Conservation (phyloP, 2,797 vertebrate species). For the Sus cebifrons region DNA sequence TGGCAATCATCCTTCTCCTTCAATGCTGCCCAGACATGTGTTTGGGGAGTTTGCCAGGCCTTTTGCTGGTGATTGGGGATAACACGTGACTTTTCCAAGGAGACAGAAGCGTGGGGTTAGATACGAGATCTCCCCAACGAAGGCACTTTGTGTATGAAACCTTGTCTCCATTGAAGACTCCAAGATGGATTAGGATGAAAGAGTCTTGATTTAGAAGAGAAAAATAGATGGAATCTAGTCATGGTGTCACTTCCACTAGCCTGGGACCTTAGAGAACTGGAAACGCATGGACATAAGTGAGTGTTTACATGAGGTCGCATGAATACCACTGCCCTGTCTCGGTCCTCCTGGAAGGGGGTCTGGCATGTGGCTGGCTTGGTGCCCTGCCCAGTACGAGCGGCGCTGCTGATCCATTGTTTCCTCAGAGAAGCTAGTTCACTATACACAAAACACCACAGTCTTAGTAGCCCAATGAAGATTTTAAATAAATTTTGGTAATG, state of each 20-base stretch:
- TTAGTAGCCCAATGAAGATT: not conserved
- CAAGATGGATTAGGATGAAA: not conserved
- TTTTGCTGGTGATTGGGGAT: not conserved
- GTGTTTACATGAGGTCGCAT: not conserved
- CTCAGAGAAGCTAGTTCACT: slow-evolving; percentile 12
- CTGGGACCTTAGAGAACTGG: not conserved
- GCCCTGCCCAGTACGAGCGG: not conserved
- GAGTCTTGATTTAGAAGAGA: not conserved
- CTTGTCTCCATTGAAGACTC: slow-evolving; percentile 16
- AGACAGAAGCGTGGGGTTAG: not conserved
- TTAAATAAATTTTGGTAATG: not conserved
- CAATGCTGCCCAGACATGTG: fast-evolving
- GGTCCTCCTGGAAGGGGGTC: not conserved
- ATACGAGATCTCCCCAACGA: not conserved
- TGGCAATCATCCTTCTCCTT: not conserved
- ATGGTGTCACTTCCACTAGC: not conserved
- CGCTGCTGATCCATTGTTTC: not conserved
- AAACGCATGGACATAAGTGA: not conserved
- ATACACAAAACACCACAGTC: not conserved
- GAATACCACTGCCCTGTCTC: fast-evolving
- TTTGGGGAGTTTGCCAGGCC: not conserved
- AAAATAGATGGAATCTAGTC: not conserved
- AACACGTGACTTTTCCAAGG: not conserved
- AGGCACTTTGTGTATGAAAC: not conserved
- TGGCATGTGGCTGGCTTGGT: fast-evolving